These are phyloP conservation scores for Paguma larvata DNA, from an alignment of 2,797 vertebrate genomes.

Conservation along the genomic window DNA sequence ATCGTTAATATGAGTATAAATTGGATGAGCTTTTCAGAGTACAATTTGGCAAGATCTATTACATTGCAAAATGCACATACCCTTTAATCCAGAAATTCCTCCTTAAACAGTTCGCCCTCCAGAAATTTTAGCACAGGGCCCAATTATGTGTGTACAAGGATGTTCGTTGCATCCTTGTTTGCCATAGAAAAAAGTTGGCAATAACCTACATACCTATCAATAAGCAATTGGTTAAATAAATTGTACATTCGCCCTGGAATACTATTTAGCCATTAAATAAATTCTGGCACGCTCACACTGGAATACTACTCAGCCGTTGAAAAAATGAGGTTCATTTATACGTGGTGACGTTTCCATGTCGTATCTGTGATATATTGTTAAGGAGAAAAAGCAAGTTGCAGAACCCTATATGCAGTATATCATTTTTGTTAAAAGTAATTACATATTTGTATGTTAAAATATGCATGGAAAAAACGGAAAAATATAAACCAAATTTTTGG, in stretches of 20 bases:
- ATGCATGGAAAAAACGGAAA: constrained; percentile 71
- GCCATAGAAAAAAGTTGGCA: constrained; percentile 7
- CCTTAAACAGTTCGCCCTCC: constrained; percentile 48
- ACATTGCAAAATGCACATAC: constrained; percentile 43
- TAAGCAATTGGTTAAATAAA: constrained; percentile 58
- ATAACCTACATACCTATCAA: background rate
- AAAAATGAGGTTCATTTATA: constrained; percentile 66
- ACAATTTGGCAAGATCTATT: constrained; percentile 52
- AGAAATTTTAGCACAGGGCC: constrained; percentile 20
- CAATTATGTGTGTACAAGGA: background rate
- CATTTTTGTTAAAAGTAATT: constrained; percentile 82
- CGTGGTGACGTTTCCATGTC: constrained; percentile 55
- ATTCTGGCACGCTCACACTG: background rate
- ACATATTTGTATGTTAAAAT: constrained; percentile 84
- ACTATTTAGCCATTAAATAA: background rate
- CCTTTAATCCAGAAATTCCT: constrained; percentile 50
- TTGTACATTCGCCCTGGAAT: background rate
- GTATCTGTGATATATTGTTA: constrained; percentile 55
- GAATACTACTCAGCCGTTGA: background rate
- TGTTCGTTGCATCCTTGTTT: background rate
- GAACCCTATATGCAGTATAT: constrained; percentile 17
- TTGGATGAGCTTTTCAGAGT: constrained; percentile 17
- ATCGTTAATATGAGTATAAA: constrained; percentile 48
- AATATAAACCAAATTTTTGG: constrained; percentile 72
- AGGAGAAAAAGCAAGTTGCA: constrained; percentile 39